Evolutionary conservation across 2,797 vertebrate genomes (phyloP).

Genomic region (Sebastes matsubarae): DNA sequence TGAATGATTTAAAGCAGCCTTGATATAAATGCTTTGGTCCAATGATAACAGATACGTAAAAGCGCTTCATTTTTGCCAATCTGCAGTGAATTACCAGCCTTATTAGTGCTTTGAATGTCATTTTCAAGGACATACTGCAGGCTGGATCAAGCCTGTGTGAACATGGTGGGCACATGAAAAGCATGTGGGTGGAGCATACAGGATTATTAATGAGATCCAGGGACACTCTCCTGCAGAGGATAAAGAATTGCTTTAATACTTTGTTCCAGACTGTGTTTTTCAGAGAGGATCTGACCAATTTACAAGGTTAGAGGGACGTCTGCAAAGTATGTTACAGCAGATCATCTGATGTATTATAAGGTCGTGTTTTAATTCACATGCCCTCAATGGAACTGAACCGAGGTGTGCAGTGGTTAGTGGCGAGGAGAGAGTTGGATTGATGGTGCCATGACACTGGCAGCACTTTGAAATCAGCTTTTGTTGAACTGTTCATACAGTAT

Average conservation of each 20-base stretch:
- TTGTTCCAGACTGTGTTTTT: slow-evolving; percentile 19
- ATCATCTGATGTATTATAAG: not conserved
- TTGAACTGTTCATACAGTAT: not conserved
- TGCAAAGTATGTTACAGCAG: not conserved
- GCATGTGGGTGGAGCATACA: slow-evolving; percentile 29
- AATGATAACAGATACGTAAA: slow-evolving; percentile 12
- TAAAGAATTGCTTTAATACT: slow-evolving; percentile 11
- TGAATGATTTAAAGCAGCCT: slow-evolving; percentile 16
- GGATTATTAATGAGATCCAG: slow-evolving; percentile 20
- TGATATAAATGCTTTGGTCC: not conserved
- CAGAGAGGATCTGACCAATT: slow-evolving; percentile 1
- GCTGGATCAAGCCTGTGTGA: slow-evolving; percentile 2
- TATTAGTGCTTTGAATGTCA: slow-evolving; percentile 32
- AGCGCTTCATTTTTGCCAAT: slow-evolving; percentile 8
- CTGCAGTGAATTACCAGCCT: slow-evolving; percentile 2
- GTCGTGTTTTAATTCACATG: not conserved
- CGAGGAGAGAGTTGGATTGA: not conserved
- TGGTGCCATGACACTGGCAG: not conserved
- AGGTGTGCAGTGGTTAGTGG: not conserved
- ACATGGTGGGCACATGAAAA: slow-evolving; percentile 41
- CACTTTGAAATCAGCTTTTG: slow-evolving; percentile 11
- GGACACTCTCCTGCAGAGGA: slow-evolving; percentile 9
- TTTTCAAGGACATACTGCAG: slow-evolving; percentile 24
- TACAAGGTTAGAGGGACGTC: not conserved
- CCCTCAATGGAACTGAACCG: not conserved